Percentiles rank a stretch among this genome's conserved stretches.
These are phyloP conservation scores for Ethmia dodecea DNA, from an alignment of 2,888 invertebrate genomes.

Conservation along the genomic window DNA sequence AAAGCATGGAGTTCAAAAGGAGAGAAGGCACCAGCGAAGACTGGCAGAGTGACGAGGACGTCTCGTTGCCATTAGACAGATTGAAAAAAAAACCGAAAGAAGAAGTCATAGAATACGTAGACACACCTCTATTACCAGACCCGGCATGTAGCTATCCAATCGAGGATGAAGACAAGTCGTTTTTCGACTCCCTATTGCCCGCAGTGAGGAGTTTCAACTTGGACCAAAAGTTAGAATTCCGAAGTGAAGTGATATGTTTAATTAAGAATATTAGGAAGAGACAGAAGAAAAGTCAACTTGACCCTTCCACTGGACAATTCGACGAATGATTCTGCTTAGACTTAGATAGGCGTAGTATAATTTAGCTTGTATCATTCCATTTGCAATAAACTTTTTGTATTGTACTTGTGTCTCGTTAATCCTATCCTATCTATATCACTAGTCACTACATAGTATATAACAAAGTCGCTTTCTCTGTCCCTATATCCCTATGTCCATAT, in stretches of 20 bases:
- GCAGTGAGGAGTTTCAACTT: slow-evolving; percentile 51
- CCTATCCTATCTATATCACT: too few species aligned
- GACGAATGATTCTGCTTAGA: not conserved
- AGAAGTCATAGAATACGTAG: slow-evolving; percentile 42
- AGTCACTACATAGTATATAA: too few species aligned
- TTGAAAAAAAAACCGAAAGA: slow-evolving; percentile 26
- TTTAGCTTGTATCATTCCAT: slow-evolving; percentile 11
- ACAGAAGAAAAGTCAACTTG: slow-evolving; percentile 26
- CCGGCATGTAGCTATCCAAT: slow-evolving; percentile 24
- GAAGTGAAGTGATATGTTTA: slow-evolving; percentile 44
- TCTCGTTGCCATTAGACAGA: slow-evolving; percentile 36
- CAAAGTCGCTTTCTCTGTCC: too few species aligned
- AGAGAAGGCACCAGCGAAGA: slow-evolving; percentile 18
- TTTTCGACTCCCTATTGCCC: slow-evolving; percentile 57
- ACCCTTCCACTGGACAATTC: slow-evolving; percentile 17
- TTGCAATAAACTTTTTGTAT: too few species aligned
- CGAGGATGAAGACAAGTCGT: slow-evolving; percentile 56
- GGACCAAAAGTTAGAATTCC: slow-evolving; percentile 57
- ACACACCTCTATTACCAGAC: slow-evolving; percentile 33
- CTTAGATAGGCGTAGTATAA: not conserved
- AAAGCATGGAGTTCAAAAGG: slow-evolving; percentile 3
- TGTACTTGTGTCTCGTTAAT: too few species aligned
- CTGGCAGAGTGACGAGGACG: slow-evolving; percentile 34
- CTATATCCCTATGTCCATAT: too few species aligned
- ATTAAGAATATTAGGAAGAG: slow-evolving; percentile 46